Base-by-base conservation (phyloP, 2,797 vertebrate genomes). In the Oreochromis grahami region DNA sequence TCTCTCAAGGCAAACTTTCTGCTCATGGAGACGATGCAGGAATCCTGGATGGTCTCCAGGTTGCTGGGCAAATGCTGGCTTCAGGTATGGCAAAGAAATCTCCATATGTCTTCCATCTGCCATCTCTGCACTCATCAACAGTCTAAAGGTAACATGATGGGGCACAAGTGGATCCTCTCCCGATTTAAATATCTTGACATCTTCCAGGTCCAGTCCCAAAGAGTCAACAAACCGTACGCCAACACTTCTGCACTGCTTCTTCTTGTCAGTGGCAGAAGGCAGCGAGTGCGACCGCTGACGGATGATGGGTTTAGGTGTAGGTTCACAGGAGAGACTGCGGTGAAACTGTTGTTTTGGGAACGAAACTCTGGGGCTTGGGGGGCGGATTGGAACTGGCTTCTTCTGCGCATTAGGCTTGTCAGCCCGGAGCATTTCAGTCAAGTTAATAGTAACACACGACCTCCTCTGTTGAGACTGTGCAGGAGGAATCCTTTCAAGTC, bases 221-320 rank as follows among this genome's bases (percentile, higher is more conserved):
- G 98, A 98, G 86, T 99, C 99, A 8, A 98, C 97, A 93, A 99
- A 99, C 45, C 98, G 96, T 7, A 99, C 98, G 0, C 96, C 95
- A 51, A 95, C 94, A 86, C 96, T 97, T 45, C 92, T 94, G 2
- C 95, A 92, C 9, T 86, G 78, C 19, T 84, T 96, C 63, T 96
- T 91, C 83, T 96, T 97, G 82, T 97, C 95, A 0, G 96, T 95
- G 0, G 96, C 91, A 6, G 97, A 96, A 2, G 98, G 98, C 85
- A 99, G 94, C 10, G 98, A 99, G 52, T 92, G 97, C 0, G 98
- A 96, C 1, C 98, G 94, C 15, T 96, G 96, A 51, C 95, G 94
- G 65, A 98, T 98, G 92, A 98, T 98, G 72, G 98, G 97, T 82
- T 97, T 96, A 9, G 97, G 95, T 0, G 78, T 88, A 0, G 98